Evolutionary conservation across 2,113 vertebrate genomes (phyloP), one percentile per base, ranked within the genome.

Genomic region (Periophthalmus modestus): DNA sequence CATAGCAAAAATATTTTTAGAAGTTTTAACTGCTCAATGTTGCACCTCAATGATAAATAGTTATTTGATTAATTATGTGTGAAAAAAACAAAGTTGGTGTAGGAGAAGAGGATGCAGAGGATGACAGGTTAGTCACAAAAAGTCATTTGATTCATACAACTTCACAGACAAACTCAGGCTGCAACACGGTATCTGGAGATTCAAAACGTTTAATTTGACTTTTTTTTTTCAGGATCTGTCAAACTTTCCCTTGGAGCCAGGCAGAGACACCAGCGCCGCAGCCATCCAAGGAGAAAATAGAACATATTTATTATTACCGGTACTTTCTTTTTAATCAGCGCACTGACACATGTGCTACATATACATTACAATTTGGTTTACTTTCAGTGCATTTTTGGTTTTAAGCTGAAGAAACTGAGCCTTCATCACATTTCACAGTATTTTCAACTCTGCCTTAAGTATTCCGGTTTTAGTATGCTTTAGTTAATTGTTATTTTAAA

Each of bases 221-320:
- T 36, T 19, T 43, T 39, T n/a, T 9, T 10, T 19, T 43, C 33
- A 65, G 62, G 33, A 1, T 74, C 80, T 92, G 92, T 82, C 54
- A 91, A 86, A 83, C 62, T 89, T 5, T 81, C 88, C 18, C 12
- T 85, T 0, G 79, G 81, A 74, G 50, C 87, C 74, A 91, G 91
- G 70, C 88, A 79, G 47, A 88, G 77, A 61, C 74, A 86, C 24
- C 39, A 88, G 58, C 85, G 91, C 0, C 89, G 92, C 0, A 11
- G 75, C 43, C 81, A 87, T 65, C 10, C 85, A 50, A 87, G 90
- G 58, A 88, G 89, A 73, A 92, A 89, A 72, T 92, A 65, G 19
- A 43, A n/a, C 16, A 58, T 66, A 62, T 15, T 14, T 67, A 52
- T 50, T 23, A 23, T 13, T 57, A 18, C 28, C 28, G 28, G 28